These are phyloP conservation scores for Lophius americanus DNA, from an alignment of 2,797 vertebrate genomes.

Conservation along the genomic window DNA sequence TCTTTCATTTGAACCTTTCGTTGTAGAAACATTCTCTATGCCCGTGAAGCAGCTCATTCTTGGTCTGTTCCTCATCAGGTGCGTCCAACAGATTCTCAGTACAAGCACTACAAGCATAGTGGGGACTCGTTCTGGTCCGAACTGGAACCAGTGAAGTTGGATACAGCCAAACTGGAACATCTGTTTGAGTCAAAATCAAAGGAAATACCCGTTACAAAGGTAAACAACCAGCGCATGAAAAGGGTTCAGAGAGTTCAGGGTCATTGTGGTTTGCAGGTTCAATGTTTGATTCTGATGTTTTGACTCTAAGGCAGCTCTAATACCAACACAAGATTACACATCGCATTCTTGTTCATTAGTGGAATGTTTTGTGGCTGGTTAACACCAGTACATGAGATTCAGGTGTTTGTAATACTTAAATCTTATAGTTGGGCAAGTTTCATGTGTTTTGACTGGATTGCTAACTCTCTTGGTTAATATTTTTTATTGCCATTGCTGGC, in stretches of 20 bases:
- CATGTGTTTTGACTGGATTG: not conserved
- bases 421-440: not conserved
- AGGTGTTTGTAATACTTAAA: not conserved
- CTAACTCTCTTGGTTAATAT: not conserved
- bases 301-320: not conserved
- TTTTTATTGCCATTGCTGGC: not conserved
- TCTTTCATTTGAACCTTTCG: constrained; percentile 35
- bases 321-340: not conserved
- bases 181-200: constrained; percentile 98
- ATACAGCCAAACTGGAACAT: constrained; percentile 93
- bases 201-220: constrained; percentile 95
- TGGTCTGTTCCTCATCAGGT: constrained; percentile 71
- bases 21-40: constrained; percentile 25
- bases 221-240: constrained; percentile 59
- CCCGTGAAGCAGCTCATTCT: constrained; percentile 18
- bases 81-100: constrained; percentile 88
- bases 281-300: not conserved
- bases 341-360: not conserved
- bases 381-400: not conserved
- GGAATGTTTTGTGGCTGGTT: not conserved
- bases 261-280: not conserved
- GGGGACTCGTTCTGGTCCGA: constrained; percentile 94
- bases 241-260: not conserved
- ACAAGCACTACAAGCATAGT: constrained; percentile 85
- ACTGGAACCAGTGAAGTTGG: constrained; percentile 93